Evolutionary conservation across 2,888 invertebrate genomes (phyloP).

Genomic region (Drosophila fungiperda): DNA sequence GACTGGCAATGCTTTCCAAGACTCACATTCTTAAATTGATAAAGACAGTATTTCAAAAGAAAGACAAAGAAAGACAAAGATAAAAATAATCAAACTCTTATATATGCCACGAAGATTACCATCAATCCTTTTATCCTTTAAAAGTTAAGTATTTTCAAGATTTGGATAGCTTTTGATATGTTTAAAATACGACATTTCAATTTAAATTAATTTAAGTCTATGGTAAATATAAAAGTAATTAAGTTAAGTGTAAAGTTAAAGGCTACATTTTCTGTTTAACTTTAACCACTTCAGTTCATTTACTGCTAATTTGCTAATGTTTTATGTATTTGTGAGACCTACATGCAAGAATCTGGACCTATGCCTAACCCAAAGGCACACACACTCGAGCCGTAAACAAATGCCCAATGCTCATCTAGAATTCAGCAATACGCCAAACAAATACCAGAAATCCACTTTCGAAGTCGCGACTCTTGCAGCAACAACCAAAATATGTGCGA

Average conservation of each 20-base stretch:
- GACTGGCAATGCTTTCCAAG: background rate
- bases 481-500: constrained; percentile 30
- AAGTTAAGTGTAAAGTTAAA: constrained; percentile 5
- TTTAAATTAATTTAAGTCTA: background rate
- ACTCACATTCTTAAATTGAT: background rate
- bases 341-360: background rate
- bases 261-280: background rate
- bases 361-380: background rate
- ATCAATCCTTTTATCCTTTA: background rate
- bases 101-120: background rate
- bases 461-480: constrained; percentile 17
- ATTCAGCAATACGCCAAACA: constrained; percentile 28
- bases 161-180: background rate
- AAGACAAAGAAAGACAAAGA: background rate
- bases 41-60: background rate
- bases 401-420: constrained; percentile 37
- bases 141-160: background rate
- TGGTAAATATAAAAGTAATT: background rate
- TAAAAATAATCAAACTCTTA: background rate
- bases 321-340: background rate
- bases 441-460: constrained; percentile 23
- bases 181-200: background rate
- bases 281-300: background rate
- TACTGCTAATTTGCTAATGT: constrained; percentile 7
- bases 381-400: background rate